Evolutionary conservation across 2,888 invertebrate species (phyloP), one percentile per base, ranked within the genome.

Genomic region (Nineta flava): DNA sequence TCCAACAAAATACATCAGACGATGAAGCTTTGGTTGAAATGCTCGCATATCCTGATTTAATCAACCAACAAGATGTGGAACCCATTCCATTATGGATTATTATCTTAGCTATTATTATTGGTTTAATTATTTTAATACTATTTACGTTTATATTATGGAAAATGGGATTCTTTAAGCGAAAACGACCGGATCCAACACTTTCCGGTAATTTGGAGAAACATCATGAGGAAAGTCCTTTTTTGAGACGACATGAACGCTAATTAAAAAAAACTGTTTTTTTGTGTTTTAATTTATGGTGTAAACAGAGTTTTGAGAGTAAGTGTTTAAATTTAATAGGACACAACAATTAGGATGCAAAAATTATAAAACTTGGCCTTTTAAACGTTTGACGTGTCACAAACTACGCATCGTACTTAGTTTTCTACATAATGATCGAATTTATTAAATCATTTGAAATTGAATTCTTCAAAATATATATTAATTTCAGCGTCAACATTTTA

Each of bases 111-210:
- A 80, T 90, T 48, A 72, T 88, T 51, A 83, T 83, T 2, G 95
- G 95, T 9, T 70, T 96, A 34, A 62, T 94, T 55, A 72, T 96
- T 16, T 72, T 96, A 34, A 76, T 90, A 35, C 64, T 91, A 3
- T 73, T 95, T 47, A 85, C 87, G 42, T 73, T 86, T 47, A 75
- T 83, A 17, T 70, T 95, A 52, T 91, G 90, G 81, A 91, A 86
- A 71, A 79, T 88, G 49, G 91, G 91, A 48, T 92, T 92, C 76
- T 92, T 91, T 69, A 90, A 88, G 62, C 70, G 88, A 60, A 79
- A 86, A 62, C 74, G 90, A 55, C 87, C 87, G 5, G 88, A 90
- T 65, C 85, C 83, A 1, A 88, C 88, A 13, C 9, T 48, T 26
- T 42, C 48, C 9, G 48, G 42, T 9, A 48, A 48, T 65, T 65